Evolutionary conservation across 2,888 invertebrate species (phyloP), one percentile per base, ranked within the genome.

Genomic region (Harpalus rufipes): DNA sequence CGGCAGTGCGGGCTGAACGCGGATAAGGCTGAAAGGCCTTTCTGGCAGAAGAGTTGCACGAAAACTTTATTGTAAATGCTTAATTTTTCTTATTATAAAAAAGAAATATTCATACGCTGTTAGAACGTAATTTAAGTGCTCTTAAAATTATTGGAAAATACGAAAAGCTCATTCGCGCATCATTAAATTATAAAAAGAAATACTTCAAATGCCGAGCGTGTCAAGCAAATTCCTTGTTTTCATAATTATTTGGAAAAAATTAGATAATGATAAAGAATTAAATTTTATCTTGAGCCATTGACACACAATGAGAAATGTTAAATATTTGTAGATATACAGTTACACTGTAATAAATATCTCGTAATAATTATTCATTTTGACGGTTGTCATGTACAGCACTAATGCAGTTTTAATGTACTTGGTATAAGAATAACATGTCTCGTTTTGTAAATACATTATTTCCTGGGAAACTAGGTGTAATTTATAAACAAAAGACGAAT

Each of bases 401-500:
- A 76, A 76, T 76, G 56, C 56, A 76, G 44, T 76, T 51, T 76
- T 76, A 76, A 76, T 76, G 76, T 76, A 21, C 25, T 21, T 25
- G 7, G 56, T 76, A 21, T 25, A 76, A 76, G 21, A 76, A 76
- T 76, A 76, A 51, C 76, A 51, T 76, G 76, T 18, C 14, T 51
- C 76, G 56, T 51, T 76, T 76, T 76, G 51, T 51, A 25, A 7
- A 51, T 76, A 51, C 51, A 76, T 76, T 68, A 68, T 68, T 68
- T 68, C 68, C n/a, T 39, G 68, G n/a, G 68, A 68, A 68, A 68
- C 68, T 68, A 68, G n/a, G 68, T 68, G 68, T 39, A 68, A 68
- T 68, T 68, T 68, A 68, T 39, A 68, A 68, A 68, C 68, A 68
- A 68, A 68, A 68, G 68, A 68, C 68, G 39, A 68, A 68, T 68